A percentile compares a stretch with the other conserved stretches of the same genome.
Evolutionary conservation across 2,797 vertebrate species (phyloP).

Genomic region (Scleropages formosus): DNA sequence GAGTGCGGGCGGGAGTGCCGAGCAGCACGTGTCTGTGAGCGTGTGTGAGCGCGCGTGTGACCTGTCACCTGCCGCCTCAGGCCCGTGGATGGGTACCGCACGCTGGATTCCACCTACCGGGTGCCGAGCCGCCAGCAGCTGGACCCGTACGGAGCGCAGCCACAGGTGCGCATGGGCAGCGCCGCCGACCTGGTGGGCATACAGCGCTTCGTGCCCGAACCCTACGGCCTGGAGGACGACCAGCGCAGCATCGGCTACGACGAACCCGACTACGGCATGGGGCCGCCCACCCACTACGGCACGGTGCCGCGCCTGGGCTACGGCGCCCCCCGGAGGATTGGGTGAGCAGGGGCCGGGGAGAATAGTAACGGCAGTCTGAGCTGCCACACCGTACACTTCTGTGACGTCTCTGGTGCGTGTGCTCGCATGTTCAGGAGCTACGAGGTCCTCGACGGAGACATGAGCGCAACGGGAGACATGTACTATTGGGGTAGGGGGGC

Average conservation of each 20-base stretch:
- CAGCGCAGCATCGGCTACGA: constrained; percentile 88
- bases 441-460: constrained; percentile 85
- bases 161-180: constrained; percentile 88
- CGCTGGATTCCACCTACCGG: constrained; percentile 79
- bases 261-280: constrained; percentile 86
- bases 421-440: constrained; percentile 77
- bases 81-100: constrained; percentile 71
- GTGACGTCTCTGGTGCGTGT: not conserved
- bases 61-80: constrained; percentile 42
- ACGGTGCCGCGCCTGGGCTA: constrained; percentile 75
- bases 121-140: constrained; percentile 83
- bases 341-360: constrained; percentile 61
- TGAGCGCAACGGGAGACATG: constrained; percentile 72
- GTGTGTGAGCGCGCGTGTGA: not conserved
- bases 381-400: not conserved
- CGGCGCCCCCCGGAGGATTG: constrained; percentile 79
- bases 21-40: too few relatives aligned
- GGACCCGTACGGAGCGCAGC: constrained; percentile 88
- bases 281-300: constrained; percentile 75
- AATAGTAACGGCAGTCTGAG: not conserved
- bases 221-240: constrained; percentile 88
- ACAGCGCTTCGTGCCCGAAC: constrained; percentile 81
- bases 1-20: too few relatives aligned
- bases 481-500: constrained; percentile 80
- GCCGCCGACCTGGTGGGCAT: constrained; percentile 79